These are phyloP conservation scores for Theodoxus fluviatilis DNA, from an alignment of 2,888 invertebrate species.

Conservation along the genomic window DNA sequence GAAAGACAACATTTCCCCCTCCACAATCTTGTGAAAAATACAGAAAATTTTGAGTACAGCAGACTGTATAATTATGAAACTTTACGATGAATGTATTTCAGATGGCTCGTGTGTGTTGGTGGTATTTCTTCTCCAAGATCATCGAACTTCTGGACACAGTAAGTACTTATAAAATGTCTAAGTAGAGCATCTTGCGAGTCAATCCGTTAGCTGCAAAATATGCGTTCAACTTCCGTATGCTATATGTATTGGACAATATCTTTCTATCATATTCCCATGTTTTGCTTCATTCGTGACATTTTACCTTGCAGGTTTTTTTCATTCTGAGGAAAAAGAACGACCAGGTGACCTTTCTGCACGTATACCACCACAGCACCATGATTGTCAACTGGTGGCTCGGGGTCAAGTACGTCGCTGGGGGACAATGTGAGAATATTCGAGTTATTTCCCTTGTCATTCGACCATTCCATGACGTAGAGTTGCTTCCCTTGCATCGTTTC, in stretches of 20 bases:
- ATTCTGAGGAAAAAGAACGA: constrained; percentile 47
- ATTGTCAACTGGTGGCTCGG: constrained; percentile 50
- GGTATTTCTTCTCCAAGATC: constrained; percentile 58
- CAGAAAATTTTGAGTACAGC: no score
- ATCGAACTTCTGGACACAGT: constrained; percentile 60
- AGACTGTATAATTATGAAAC: no score
- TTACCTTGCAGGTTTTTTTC: constrained; percentile 48
- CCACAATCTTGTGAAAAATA: no score
- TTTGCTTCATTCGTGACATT: not conserved
- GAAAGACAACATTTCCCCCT: no score
- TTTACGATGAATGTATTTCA: constrained; percentile 37
- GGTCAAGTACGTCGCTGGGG: constrained; percentile 42
- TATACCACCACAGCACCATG: constrained; percentile 56
- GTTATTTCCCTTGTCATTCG: not conserved
- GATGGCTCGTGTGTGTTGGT: constrained; percentile 57
- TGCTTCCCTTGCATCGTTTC: no score
- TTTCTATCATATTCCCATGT: not conserved
- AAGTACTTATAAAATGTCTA: constrained; percentile 28
- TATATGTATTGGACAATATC: no score
- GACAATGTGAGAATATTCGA: constrained; percentile 28
- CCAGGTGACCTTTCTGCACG: constrained; percentile 50
- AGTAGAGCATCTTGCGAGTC: not conserved
- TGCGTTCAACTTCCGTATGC: not conserved
- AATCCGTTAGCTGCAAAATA: not conserved
- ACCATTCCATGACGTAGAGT: not conserved